These are phyloP conservation scores for Strix occidentalis DNA, from an alignment of 2,797 vertebrate genomes.

Conservation along the genomic window DNA sequence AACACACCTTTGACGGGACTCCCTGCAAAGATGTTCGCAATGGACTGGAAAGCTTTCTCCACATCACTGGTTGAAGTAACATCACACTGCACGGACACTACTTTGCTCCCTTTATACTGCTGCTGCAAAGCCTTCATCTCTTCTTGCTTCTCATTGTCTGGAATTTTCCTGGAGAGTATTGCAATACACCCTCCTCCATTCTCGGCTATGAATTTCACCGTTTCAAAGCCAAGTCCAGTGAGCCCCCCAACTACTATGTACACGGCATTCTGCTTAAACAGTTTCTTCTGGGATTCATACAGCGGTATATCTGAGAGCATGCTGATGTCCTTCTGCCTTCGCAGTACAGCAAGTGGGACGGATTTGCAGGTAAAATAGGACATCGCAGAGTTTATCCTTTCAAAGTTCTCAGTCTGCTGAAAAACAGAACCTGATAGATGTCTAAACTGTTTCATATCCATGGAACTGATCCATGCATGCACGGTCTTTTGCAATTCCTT, in stretches of 20 bases:
- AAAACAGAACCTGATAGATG: slow-evolving; percentile 68
- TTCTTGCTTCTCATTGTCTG: slow-evolving; percentile 70
- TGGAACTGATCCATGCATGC: slow-evolving; percentile 76
- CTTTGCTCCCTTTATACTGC: slow-evolving; percentile 59
- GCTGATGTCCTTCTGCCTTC: neutral
- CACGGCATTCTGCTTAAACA: slow-evolving; percentile 78
- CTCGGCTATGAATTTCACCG: slow-evolving; percentile 84
- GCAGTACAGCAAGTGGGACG: slow-evolving; percentile 72
- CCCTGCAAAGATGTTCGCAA: slow-evolving; percentile 70
- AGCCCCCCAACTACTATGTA: slow-evolving; percentile 85
- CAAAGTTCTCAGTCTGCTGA: slow-evolving; percentile 62
- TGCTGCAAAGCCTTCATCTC: slow-evolving; percentile 74
- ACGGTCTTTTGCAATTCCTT: slow-evolving; percentile 59
- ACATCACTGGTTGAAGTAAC: slow-evolving; percentile 71
- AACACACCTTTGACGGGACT: slow-evolving; percentile 84
- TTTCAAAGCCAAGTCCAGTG: slow-evolving; percentile 88
- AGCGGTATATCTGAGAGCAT: slow-evolving; percentile 74
- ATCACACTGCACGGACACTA: slow-evolving; percentile 79
- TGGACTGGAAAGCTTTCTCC: slow-evolving; percentile 67
- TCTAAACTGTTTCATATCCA: slow-evolving; percentile 66
- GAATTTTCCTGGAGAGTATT: slow-evolving; percentile 81
- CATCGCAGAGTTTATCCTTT: neutral
- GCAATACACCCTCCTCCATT: slow-evolving; percentile 79
- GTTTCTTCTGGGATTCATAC: slow-evolving; percentile 46
- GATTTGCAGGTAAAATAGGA: slow-evolving; percentile 76